A percentile compares a stretch with the other conserved stretches of the same genome.
Conservation (phyloP, 2,797 vertebrate genomes). For the Gadopsis marmoratus region DNA sequence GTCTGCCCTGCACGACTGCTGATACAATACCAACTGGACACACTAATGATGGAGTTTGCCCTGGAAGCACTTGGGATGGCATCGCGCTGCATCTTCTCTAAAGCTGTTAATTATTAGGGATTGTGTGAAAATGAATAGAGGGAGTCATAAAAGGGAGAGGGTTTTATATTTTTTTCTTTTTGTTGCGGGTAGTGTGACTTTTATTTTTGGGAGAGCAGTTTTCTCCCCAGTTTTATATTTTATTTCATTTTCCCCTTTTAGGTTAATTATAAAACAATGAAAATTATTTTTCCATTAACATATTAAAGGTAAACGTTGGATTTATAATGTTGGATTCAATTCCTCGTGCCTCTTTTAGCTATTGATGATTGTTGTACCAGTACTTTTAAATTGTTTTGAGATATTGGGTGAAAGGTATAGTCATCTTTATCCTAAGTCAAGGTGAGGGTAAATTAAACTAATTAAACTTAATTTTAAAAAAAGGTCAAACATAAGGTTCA, state of each 20-base stretch:
- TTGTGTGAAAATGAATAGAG: background rate
- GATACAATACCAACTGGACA: conserved; percentile 33
- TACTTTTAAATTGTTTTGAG: background rate
- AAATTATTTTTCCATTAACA: background rate
- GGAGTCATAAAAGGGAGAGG: background rate
- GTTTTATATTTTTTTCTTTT: background rate
- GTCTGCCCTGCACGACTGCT: conserved; percentile 45
- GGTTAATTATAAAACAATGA: background rate
- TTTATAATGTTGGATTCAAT: too few species aligned
- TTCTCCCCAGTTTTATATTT: background rate
- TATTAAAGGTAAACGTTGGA: background rate
- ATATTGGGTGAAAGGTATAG: background rate
- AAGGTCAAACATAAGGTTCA: background rate
- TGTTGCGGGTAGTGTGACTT: background rate
- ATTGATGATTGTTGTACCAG: background rate
- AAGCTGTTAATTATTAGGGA: conserved; percentile 13
- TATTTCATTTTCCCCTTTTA: background rate
- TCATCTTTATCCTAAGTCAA: background rate
- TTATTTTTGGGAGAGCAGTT: background rate
- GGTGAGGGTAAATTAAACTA: background rate
- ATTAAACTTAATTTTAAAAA: background rate
- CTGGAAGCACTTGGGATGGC: conserved; percentile 10
- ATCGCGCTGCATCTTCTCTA: conserved; percentile 1
- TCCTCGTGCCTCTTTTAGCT: background rate
- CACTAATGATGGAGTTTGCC: conserved; percentile 28